A percentile compares a stretch with the other conserved stretches of the same genome.
Conservation (phyloP, 1,140 invertebrate genomes). For the Trypoxylus dichotomus region DNA sequence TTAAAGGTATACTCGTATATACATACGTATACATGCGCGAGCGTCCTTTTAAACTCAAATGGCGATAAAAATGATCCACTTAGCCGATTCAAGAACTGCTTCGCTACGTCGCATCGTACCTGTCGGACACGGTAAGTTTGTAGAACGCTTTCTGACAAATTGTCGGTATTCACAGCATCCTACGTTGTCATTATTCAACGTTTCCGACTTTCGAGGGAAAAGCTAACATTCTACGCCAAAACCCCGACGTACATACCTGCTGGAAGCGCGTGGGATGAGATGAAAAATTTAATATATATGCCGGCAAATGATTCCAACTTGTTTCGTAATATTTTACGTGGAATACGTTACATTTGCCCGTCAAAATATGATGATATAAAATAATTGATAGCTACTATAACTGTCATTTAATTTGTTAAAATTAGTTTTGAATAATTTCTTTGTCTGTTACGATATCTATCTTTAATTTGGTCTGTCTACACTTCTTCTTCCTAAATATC, state of each 20-base stretch:
- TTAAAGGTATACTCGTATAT: not conserved
- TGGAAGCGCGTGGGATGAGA: not conserved
- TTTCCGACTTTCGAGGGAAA: not conserved
- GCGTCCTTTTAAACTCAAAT: not conserved
- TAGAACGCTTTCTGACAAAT: conserved; percentile 4
- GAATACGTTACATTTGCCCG: not conserved
- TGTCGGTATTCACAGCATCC: conserved; percentile 18
- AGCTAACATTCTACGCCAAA: not conserved
- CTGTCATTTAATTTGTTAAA: too few species aligned
- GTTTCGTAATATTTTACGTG: not conserved
- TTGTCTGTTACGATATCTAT: too few species aligned
- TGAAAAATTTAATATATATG: conserved; percentile 10
- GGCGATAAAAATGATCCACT: conserved; percentile 15
- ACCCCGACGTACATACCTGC: not conserved
- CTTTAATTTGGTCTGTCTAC: too few species aligned
- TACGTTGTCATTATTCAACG: conserved; percentile 10
- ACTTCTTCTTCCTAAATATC: too few species aligned
- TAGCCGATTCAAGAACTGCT: conserved; percentile 4
- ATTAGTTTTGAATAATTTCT: too few species aligned
- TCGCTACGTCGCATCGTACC: not conserved
- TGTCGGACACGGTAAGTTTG: conserved; percentile 4
- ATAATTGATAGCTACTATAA: too few species aligned
- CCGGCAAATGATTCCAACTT: not conserved
- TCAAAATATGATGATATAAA: too few species aligned
- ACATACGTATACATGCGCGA: not conserved